phyloP scores from a whole-genome alignment of 1,140 invertebrate species.

The Littorina saxatilis region DNA sequence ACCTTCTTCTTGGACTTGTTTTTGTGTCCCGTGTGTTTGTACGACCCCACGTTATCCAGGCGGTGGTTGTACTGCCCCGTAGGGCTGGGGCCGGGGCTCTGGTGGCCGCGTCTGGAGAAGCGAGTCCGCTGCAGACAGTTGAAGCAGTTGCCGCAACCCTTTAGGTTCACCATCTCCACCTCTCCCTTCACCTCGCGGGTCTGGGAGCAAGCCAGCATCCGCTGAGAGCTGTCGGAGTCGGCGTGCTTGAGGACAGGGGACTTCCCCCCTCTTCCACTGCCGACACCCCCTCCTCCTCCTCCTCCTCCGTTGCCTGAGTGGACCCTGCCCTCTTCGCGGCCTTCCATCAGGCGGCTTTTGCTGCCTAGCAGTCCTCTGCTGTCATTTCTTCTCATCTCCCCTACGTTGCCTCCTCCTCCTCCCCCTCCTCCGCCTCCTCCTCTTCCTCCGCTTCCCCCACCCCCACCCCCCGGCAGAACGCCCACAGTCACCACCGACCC shows the following conservation, averaged over 20 bases:
- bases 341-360: constrained; percentile 7
- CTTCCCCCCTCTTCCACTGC: background rate
- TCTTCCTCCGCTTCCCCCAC: background rate
- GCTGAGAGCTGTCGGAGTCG: background rate
- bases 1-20: background rate
- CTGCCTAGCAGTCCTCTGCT: background rate
- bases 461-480: background rate
- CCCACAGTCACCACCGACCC: constrained; percentile 33
- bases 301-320: background rate
- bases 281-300: background rate
- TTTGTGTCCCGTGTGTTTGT: background rate
- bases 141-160: background rate
- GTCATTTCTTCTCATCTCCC: no score
- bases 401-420: background rate
- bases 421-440: background rate
- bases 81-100: background rate
- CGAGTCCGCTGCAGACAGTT: constrained; percentile 18
- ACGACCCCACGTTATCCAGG: background rate
- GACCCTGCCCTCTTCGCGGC: background rate
- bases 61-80: background rate
- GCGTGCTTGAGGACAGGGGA: background rate
- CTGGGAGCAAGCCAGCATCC: background rate
- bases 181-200: background rate
- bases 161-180: background rate
- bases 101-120: no score